Conservation (phyloP, 2,888 invertebrate species). For the Lepetodrilus schrolli region DNA sequence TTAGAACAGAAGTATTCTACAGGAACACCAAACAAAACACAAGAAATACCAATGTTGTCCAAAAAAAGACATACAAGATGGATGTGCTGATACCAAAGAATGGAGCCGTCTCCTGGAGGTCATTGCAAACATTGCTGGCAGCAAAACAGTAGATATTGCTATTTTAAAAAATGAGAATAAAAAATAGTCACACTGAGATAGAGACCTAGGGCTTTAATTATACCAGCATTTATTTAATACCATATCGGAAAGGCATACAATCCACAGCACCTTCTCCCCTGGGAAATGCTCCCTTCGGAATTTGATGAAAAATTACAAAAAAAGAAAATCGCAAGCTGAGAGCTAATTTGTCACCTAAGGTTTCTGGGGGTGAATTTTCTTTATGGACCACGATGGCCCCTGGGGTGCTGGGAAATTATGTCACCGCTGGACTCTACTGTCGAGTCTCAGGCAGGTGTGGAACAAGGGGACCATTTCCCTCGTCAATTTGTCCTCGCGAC, state of each 20-base stretch:
- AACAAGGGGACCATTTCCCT: background rate
- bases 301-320: background rate
- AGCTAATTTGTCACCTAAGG: conserved; percentile 18
- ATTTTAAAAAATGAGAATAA: too few species aligned
- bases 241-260: conserved; percentile 12
- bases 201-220: background rate
- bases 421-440: background rate
- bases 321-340: background rate
- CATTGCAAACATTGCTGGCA: background rate
- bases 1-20: too few species aligned
- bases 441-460: background rate
- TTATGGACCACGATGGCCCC: background rate
- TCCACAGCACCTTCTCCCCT: background rate
- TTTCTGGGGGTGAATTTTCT: background rate
- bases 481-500: background rate
- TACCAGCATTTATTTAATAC: conserved; percentile 19
- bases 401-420: background rate
- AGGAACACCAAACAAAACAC: too few species aligned
- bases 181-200: conserved; percentile 1
- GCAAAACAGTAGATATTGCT: background rate
- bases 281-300: background rate
- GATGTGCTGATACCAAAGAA: too few species aligned
- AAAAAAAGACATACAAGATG: too few species aligned
- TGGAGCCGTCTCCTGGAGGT: too few species aligned
- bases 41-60: too few species aligned